Percentiles rank a stretch among this genome's conserved stretches.
Conservation (phyloP, 2,113 vertebrate genomes). For the Austrofundulus limnaeus region DNA sequence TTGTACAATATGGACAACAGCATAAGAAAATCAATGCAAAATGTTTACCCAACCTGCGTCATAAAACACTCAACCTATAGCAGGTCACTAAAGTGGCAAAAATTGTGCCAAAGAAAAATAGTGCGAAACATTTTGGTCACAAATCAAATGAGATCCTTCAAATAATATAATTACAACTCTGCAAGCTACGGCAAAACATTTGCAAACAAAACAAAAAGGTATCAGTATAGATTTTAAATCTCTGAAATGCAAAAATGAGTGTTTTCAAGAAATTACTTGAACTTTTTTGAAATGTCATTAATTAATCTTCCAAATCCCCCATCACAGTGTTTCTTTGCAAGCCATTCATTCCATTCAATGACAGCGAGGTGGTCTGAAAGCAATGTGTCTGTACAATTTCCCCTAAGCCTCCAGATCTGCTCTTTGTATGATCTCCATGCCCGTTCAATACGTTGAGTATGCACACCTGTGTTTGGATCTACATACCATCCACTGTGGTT, state of each 20-base stretch:
- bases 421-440: slow-evolving; percentile 15
- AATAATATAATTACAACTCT: too few relatives aligned
- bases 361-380: slow-evolving; percentile 2
- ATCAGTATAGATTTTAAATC: background rate
- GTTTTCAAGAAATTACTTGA: background rate
- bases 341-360: background rate
- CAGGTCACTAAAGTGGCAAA: too few relatives aligned
- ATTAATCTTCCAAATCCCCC: background rate
- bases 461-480: slow-evolving; percentile 11
- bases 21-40: too few relatives aligned
- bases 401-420: background rate
- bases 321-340: background rate
- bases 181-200: too few relatives aligned
- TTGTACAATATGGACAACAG: too few relatives aligned
- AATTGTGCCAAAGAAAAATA: too few relatives aligned
- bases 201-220: background rate
- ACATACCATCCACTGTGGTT: slow-evolving; percentile 13
- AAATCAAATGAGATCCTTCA: too few relatives aligned
- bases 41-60: too few relatives aligned
- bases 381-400: background rate
- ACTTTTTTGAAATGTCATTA: background rate
- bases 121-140: too few relatives aligned
- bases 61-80: too few relatives aligned
- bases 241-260: background rate
- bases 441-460: slow-evolving; percentile 13